A percentile compares a stretch with the other conserved stretches of the same genome.
Conservation (phyloP, 64 coral and sea anemone species). For the Montipora sp. region DNA sequence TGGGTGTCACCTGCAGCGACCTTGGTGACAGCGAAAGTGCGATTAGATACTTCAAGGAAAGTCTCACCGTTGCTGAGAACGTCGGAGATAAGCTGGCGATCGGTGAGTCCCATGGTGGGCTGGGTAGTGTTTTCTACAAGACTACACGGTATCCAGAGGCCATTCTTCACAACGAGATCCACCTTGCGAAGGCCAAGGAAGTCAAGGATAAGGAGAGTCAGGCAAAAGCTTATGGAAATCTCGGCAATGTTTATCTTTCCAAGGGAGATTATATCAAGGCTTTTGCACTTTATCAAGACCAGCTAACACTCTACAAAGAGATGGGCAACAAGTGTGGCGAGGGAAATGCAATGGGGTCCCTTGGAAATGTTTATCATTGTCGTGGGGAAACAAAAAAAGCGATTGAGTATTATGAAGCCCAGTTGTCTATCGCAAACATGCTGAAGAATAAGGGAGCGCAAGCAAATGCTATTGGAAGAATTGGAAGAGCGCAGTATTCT, state of each 20-base stretch:
- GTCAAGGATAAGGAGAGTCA: not conserved
- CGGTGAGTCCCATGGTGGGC: not conserved
- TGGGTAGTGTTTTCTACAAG: conserved; percentile 1
- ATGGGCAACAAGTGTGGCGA: not conserved
- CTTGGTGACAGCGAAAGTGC: conserved; percentile 2
- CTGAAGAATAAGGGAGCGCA: not conserved
- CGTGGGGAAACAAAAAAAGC: not conserved
- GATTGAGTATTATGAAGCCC: conserved; percentile 16
- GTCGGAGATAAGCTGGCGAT: not conserved
- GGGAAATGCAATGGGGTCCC: conserved; percentile 1
- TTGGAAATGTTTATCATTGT: conserved; percentile 45
- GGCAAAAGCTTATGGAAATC: not conserved
- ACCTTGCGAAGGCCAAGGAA: not conserved
- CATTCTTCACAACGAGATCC: conserved; percentile 8
- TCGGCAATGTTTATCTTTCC: not conserved
- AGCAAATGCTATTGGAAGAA: not conserved
- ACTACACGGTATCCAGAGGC: not conserved
- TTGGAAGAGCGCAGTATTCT: conserved; percentile 14
- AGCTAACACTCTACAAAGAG: not conserved
- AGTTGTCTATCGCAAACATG: not conserved
- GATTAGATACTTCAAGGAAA: not conserved
- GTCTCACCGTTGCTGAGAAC: not conserved
- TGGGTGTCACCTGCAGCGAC: not conserved
- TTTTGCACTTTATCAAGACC: not conserved
- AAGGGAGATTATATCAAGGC: not conserved